Evolutionary conservation across 2,113 vertebrate species (phyloP), one percentile per base, ranked within the genome.

Genomic region (Protobothrops flavoviridis): DNA sequence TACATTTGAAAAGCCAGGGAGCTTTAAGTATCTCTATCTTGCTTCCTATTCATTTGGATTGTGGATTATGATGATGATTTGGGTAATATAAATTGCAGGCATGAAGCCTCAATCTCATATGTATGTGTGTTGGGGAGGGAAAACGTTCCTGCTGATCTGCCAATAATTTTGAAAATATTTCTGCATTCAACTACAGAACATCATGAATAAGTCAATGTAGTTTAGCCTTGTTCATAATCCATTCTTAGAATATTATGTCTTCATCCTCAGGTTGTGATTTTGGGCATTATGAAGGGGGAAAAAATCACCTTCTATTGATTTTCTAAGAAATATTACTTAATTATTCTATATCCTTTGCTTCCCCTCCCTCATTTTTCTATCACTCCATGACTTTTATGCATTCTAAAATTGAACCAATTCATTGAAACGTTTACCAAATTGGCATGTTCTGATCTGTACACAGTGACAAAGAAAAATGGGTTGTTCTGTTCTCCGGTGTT

Each of bases 321-420:
- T 91, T 69, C 92, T 94, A 94, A 93, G 93, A 93, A 96, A 94
- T 92, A 87, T 43, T 0, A 3, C 61, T 64, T 94, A 95, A 95
- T 97, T 96, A 94, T 89, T 74, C 91, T 8, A 56, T 5, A n/a
- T 92, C 90, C 92, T 87, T 59, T 88, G 87, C 96, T 95, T 95
- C 94, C 91, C 95, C 93, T 91, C 94, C 33, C 90, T 52, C 53
- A n/a, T 74, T 95, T 88, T 26, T 87, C 81, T 93, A 81, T 0
- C 2, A 0, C 26, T 89, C 91, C 64, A 87, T 6, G 87, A 90
- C 87, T 74, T 93, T 94, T 96, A 90, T 94, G 50, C 93, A 96
- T 53, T 0, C 92, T 95, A 97, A 93, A 93, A 96, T 95, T 95
- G 96, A 97, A 96, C 86, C 93, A 29, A 93, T 95, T 96, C 96